Evolutionary conservation across 2,797 vertebrate species (phyloP), one percentile per base, ranked within the genome.

Genomic region (Vireo griseus): DNA sequence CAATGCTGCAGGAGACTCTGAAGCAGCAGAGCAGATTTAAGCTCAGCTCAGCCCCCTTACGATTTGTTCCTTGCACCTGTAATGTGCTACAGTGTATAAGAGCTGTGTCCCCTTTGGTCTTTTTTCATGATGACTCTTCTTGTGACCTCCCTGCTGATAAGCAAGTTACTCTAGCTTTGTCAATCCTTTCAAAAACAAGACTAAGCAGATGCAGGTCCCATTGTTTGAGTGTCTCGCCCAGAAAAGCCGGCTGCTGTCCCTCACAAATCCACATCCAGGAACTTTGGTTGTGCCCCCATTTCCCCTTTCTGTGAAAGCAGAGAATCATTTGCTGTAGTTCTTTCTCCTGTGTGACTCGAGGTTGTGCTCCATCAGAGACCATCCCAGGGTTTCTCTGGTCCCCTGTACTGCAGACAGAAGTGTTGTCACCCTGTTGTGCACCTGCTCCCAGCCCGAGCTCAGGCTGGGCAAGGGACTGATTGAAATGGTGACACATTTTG

Each of bases 391-490:
- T 75, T 74, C 17, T 44, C 35, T 86, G 40, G 9, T 35, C 5
- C 33, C 35, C 16, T 9, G 52, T 6, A 8, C 26, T 54, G 37
- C 61, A 51, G 40, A 37, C n/a, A 79, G 37, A 13, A 39, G 68
- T 6, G 21, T 1, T 57, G 44, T n/a, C 28, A 35, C 44, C 24
- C 39, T 0, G 0, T 5, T 26, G 39, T 33, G 10, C n/a, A 2
- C 35, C 51, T 1, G 4, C 61, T 83, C 25, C n/a, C 31, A 58
- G 26, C 11, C 20, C 0, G 2, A 48, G 39, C 9, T 52, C 20
- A 28, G 72, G 25, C 29, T n/a, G 52, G 24, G 29, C 9, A 19
- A 35, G 28, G 28, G 24, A 6, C 20, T 40, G 52, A 9, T 18
- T 37, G 16, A 31, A 45, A 5, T 1, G 29, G 14, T 39, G 25